Conservation (phyloP, 2,888 invertebrate species). For the Chouioia cunea region DNA sequence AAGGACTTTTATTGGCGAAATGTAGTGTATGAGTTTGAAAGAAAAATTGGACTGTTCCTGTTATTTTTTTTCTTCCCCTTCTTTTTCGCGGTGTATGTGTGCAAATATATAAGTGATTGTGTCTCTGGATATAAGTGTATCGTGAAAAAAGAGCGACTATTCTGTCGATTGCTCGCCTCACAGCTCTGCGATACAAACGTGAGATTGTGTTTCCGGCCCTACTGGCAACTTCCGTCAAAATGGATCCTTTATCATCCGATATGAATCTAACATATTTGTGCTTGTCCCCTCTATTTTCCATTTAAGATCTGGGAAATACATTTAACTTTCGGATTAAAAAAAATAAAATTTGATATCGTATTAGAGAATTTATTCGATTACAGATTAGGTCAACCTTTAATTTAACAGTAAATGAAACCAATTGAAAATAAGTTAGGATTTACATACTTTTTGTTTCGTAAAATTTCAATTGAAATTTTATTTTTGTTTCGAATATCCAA, state of each 20-base stretch:
- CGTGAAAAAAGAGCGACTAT: not conserved
- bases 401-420: too few relatives aligned
- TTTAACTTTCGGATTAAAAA: not conserved
- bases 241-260: slow-evolving; percentile 33
- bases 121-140: not conserved
- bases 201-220: slow-evolving; percentile 13
- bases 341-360: too few relatives aligned
- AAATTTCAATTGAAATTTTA: too few relatives aligned
- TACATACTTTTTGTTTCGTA: too few relatives aligned
- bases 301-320: not conserved
- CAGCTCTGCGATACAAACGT: slow-evolving; percentile 9
- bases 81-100: not conserved
- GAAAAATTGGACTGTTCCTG: not conserved
- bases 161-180: slow-evolving; percentile 15
- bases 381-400: too few relatives aligned
- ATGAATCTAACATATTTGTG: slow-evolving; percentile 22
- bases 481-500: too few relatives aligned
- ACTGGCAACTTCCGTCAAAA: slow-evolving; percentile 23
- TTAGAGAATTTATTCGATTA: too few relatives aligned
- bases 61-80: not conserved
- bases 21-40: not conserved
- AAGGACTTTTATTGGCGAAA: not conserved
- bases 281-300: not conserved
- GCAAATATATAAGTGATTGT: not conserved
- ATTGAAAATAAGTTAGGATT: too few relatives aligned